Evolutionary conservation across 2,888 invertebrate genomes (phyloP), one percentile per base, ranked within the genome.

Genomic region (Drosophila niveifrons): DNA sequence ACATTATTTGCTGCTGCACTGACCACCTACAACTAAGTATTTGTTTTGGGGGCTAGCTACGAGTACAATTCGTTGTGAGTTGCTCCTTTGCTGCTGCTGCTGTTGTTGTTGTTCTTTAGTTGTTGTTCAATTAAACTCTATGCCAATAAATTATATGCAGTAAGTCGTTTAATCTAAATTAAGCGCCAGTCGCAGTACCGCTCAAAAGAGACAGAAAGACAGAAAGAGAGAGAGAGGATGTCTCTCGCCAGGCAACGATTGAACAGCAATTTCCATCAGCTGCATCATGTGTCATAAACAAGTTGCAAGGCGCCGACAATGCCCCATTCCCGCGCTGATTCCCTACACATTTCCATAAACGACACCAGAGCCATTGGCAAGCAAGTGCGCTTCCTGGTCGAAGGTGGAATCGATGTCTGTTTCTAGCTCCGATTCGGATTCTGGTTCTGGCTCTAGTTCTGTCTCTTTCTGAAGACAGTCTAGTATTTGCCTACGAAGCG

Each of bases 201-300:
- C 36, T 6, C 36, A 36, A n/a, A 8, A 44, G 8, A 13, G 53
- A 13, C 34, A 31, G 28, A 17, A 28, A 39, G 29, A 15, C 51
- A 13, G 28, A 47, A n/a, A 6, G 23, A 23, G 23, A 23, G 23
- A 23, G 23, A 0, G 63, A 13, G 55, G 36, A 47, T 43, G 55
- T 53, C 52, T 55, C 59, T 66, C 28, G 66, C 55, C 39, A 51
- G 63, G 65, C 66, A 67, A 15, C 75, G 70, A 75, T 75, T 69
- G 83, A 77, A 68, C 80, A 66, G 90, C 88, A 88, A 88, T 80
- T 80, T 86, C 71, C 75, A 83, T 87, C 87, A 90, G 85, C 78
- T 76, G 87, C 87, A 83, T 90, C 91, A 91, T 91, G 90, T 91
- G 90, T 91, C 91, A 91, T 91, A 88, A 84, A 83, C 90, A 88